Conservation (phyloP, 2,797 vertebrate species). For the Channa striata region DNA sequence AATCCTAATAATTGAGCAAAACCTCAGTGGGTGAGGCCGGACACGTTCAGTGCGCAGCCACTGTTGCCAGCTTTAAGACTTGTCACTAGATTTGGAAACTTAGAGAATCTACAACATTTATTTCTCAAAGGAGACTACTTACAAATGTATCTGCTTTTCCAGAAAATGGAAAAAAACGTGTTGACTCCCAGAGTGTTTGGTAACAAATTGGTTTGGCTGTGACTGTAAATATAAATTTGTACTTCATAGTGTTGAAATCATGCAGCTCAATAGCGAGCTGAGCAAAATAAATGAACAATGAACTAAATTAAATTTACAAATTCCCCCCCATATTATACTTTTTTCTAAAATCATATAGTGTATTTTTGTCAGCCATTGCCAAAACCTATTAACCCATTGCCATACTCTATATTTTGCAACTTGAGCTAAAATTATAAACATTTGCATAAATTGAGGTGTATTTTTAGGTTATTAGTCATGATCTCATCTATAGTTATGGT, state of each 20-base stretch:
- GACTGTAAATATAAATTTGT: constrained; percentile 25
- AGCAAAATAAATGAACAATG: constrained; percentile 6
- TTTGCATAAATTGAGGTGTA: no score
- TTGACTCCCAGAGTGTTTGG: constrained; percentile 44
- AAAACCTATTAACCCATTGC: no score
- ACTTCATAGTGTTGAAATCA: constrained; percentile 12
- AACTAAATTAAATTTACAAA: constrained; percentile 5
- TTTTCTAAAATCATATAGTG: no score
- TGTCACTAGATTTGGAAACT: constrained; percentile 36
- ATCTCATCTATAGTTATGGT: no score
- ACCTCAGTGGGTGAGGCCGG: constrained; percentile 11
- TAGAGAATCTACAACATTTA: constrained; percentile 23
- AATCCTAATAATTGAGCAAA: constrained; percentile 46
- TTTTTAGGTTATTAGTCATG: no score
- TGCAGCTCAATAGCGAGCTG: not conserved
- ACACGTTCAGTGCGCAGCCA: constrained; percentile 13
- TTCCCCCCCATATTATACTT: not conserved
- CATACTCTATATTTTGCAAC: no score
- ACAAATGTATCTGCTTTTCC: constrained; percentile 54
- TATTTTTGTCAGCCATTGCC: no score
- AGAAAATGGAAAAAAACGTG: constrained; percentile 36
- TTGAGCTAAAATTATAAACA: no score
- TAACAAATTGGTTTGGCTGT: constrained; percentile 48
- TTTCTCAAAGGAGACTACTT: constrained; percentile 38
- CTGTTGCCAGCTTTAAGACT: constrained; percentile 19